A percentile compares a stretch with the other conserved stretches of the same genome.
Conservation (phyloP, 2,797 vertebrate species). For the Tachyglossus aculeatus region DNA sequence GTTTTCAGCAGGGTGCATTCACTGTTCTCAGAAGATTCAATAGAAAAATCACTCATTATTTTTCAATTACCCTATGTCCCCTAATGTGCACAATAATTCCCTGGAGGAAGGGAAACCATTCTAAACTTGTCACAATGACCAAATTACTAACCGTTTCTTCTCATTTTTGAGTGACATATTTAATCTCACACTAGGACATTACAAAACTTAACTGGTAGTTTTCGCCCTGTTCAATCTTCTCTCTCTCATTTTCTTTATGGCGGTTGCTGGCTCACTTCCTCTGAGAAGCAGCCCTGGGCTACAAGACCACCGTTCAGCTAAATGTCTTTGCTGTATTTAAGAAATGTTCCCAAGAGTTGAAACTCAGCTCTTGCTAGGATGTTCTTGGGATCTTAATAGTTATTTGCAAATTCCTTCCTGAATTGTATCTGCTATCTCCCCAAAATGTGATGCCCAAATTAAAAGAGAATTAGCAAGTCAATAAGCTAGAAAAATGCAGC, state of each 20-base stretch:
- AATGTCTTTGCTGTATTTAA: background rate
- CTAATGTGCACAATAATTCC: too few species aligned
- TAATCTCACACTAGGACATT: background rate
- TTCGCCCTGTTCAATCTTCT: background rate
- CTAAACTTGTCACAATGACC: background rate
- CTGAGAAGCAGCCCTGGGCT: background rate
- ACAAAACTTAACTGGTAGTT: background rate
- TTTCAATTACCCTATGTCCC: too few species aligned
- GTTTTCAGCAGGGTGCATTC: too few species aligned
- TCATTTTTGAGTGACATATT: background rate
- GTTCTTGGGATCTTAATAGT: background rate
- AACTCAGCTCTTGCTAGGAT: background rate
- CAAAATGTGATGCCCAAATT: background rate
- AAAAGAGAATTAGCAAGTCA: too few species aligned
- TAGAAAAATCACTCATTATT: too few species aligned
- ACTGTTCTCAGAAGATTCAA: too few species aligned
- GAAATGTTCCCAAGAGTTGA: background rate
- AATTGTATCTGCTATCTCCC: background rate
- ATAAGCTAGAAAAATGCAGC: background rate
- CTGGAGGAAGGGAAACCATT: background rate
- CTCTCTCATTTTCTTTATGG: background rate
- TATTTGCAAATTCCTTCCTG: too few species aligned
- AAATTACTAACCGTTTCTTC: background rate
- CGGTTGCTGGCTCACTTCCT: background rate
- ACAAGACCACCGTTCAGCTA: background rate